phyloP scores from a whole-genome alignment of 2,113 vertebrate species.

The Tiliqua scincoides region DNA sequence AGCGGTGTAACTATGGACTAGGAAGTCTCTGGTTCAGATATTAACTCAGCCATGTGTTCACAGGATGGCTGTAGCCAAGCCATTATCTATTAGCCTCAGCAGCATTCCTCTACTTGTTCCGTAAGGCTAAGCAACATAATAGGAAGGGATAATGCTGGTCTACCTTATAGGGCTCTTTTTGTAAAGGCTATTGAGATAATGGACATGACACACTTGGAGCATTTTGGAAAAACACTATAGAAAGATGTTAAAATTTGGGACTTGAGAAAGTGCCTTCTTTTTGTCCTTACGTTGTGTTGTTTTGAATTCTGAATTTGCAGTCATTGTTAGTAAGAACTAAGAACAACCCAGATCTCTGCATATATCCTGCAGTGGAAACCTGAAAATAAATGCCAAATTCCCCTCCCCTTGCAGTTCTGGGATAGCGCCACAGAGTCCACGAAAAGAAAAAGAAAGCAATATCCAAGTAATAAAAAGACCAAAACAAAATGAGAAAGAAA shows the following conservation, averaged over 20 bases:
- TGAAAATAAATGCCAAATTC: not conserved
- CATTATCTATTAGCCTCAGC: not conserved
- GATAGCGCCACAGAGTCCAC: not conserved
- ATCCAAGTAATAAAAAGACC: conserved; percentile 1
- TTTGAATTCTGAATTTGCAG: conserved; percentile 2
- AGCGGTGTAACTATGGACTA: not conserved
- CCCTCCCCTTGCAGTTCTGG: not conserved
- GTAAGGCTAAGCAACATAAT: not conserved
- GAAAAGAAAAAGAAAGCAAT: not conserved
- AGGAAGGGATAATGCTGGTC: not conserved
- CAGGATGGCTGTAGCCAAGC: not conserved
- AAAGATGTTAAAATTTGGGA: not conserved
- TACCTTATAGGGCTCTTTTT: not conserved
- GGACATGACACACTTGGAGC: not conserved
- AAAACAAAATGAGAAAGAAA: not conserved
- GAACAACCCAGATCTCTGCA: not conserved
- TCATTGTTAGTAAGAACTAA: not conserved
- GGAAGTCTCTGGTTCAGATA: not conserved
- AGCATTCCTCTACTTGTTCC: not conserved
- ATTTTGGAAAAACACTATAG: not conserved
- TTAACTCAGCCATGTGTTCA: not conserved
- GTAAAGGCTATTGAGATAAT: too few relatives aligned
- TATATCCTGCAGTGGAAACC: not conserved
- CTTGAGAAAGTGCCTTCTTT: not conserved
- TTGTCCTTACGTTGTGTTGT: not conserved